Conservation (phyloP, 53 echinoderm and acorn worm species). For the Echinometra lucunter region DNA sequence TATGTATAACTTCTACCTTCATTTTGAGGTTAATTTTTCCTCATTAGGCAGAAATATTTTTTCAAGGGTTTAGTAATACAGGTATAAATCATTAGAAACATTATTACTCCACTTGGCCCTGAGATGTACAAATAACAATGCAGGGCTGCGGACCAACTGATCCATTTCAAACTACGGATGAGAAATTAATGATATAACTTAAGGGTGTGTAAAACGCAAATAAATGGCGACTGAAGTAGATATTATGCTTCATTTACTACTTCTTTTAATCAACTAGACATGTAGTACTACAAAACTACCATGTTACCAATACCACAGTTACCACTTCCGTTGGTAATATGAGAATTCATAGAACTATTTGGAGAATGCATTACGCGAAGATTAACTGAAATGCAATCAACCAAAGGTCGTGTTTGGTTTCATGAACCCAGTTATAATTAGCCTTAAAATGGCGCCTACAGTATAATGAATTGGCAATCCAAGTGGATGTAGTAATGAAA, state of each 20-base stretch:
- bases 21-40: no score
- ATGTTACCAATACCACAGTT: slow-evolving; percentile 10
- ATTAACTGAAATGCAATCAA: slow-evolving; percentile 48
- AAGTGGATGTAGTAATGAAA: not conserved
- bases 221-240: not conserved
- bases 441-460: slow-evolving; percentile 4
- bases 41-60: no score
- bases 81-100: no score
- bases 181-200: no score
- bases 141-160: no score
- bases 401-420: slow-evolving; percentile 57
- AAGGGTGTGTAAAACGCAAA: not conserved
- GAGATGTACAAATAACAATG: no score
- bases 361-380: slow-evolving; percentile 24
- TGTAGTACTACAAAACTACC: not conserved
- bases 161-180: no score
- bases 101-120: no score
- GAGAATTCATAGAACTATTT: not conserved
- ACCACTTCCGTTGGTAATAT: slow-evolving; percentile 38
- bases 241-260: no score
- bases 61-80: no score
- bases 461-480: not conserved
- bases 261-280: no score
- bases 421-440: slow-evolving; percentile 49
- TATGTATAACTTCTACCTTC: no score